A percentile compares a stretch with the other conserved stretches of the same genome.
Evolutionary conservation across 2,888 invertebrate genomes (phyloP).

Genomic region (Cephus pygmeus): DNA sequence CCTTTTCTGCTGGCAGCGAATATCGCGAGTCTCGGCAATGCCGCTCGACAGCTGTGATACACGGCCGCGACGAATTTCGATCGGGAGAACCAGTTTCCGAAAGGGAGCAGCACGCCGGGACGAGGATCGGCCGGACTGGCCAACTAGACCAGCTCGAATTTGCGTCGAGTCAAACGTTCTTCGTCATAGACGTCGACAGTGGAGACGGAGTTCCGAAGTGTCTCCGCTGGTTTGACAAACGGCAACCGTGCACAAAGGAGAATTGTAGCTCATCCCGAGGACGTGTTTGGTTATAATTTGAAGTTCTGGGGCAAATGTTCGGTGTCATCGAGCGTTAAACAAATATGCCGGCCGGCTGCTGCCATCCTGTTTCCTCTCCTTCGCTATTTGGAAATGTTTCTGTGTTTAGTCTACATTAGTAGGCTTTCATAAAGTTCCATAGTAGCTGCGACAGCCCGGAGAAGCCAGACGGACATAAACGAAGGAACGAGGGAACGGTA

Average conservation of each 20-base stretch:
- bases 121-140: background rate
- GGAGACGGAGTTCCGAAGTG: background rate
- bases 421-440: slow-evolving; percentile 1
- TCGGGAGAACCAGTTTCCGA: slow-evolving; percentile 19
- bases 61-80: slow-evolving; percentile 33
- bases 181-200: background rate
- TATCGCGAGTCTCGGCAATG: slow-evolving; percentile 21
- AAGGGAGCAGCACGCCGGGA: slow-evolving; percentile 1
- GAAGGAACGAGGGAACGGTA: background rate
- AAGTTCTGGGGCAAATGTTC: slow-evolving; percentile 51
- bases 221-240: background rate
- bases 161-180: background rate
- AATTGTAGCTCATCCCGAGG: background rate
- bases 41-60: slow-evolving; percentile 29
- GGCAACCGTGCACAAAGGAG: background rate
- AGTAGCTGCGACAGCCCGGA: background rate
- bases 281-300: slow-evolving; percentile 28
- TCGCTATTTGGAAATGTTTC: slow-evolving; percentile 45
- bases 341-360: slow-evolving; percentile 49
- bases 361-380: slow-evolving; percentile 44
- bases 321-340: slow-evolving; percentile 47
- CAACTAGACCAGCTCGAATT: background rate
- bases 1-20: slow-evolving; percentile 4
- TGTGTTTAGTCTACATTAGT: slow-evolving; percentile 35
- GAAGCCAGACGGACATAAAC: background rate